Conservation (phyloP, 2,888 invertebrate genomes). For the Drosophila algonquin region DNA sequence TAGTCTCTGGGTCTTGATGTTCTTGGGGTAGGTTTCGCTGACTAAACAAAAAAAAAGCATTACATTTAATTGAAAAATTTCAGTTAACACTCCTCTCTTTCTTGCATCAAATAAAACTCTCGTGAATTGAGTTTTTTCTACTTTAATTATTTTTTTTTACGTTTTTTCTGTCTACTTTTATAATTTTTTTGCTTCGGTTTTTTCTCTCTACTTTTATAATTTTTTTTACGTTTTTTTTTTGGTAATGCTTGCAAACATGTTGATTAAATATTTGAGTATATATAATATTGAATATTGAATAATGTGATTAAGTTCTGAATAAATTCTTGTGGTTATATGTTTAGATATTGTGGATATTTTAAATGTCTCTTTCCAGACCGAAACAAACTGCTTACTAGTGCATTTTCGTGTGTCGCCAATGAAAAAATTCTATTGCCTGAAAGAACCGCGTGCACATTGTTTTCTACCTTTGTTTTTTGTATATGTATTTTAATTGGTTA, state of each 20-base stretch:
- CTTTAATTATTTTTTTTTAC: background rate
- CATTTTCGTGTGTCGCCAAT: background rate
- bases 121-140: background rate
- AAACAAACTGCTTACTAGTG: background rate
- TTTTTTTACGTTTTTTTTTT: slow-evolving; percentile 21
- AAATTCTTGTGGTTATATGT: slow-evolving; percentile 6
- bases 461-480: background rate
- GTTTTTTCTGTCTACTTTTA: background rate
- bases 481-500: no score
- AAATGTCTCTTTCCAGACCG: background rate
- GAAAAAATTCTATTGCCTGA: background rate
- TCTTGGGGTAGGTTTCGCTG: background rate
- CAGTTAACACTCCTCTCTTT: background rate
- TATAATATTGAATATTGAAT: slow-evolving; percentile 6
- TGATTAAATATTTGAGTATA: slow-evolving; percentile 56
- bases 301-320: slow-evolving; percentile 30
- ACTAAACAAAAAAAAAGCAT: background rate
- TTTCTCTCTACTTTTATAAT: slow-evolving; percentile 16
- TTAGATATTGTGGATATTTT: background rate
- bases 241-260: slow-evolving; percentile 59
- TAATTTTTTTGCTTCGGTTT: background rate
- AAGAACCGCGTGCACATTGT: background rate
- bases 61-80: background rate
- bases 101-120: background rate
- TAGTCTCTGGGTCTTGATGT: background rate